Evolutionary conservation across 2,797 vertebrate genomes (phyloP), one percentile per base, ranked within the genome.

Genomic region (Parauchenoglanis ngamensis): DNA sequence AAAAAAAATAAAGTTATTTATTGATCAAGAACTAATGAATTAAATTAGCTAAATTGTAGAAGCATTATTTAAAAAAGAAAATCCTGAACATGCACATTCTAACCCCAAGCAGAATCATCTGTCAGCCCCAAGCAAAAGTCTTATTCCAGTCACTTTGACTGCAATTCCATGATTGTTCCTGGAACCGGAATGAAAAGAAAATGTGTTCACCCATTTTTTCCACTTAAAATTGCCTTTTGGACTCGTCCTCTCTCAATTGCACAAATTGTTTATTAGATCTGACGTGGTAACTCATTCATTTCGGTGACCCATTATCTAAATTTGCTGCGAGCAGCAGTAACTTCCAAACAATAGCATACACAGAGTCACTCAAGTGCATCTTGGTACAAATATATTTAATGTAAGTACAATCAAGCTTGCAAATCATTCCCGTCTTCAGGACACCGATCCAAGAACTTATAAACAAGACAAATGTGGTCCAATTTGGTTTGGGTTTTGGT

Each of bases 1-100:
- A 88, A 93, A 87, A 87, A 93, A 88, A 93, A 67, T 2, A 75
- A 90, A 68, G 28, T 85, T 88, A 90, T 54, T 87, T 10, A 80
- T 46, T 46, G 25, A 73, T 59, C 12, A 73, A 65, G 35, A 73
- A 81, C 61, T n/a, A 59, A 10, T 76, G 23, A 17, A 84, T 70
- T 46, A 75, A 72, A 65, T 75, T 2, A 72, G 63, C 4, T 52
- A 75, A 83, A 52, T 19, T 57, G 31, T 23, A 57, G 70, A 83
- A n/a, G 4, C 23, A 40, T 19, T 2, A 54, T 25, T 52, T 82
- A 65, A 63, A 68, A 40, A 35, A 79, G 31, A 31, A 83, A 23
- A 65, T 83, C 72, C 25, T 84, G 61, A 78, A 84, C 10, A 59
- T 28, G 72, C 61, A 84, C 54, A 76, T 54, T 63, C 68, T 82